These are phyloP conservation scores for Eucriotettix oculatus DNA, from an alignment of 2,888 invertebrate genomes.

Conservation along the genomic window DNA sequence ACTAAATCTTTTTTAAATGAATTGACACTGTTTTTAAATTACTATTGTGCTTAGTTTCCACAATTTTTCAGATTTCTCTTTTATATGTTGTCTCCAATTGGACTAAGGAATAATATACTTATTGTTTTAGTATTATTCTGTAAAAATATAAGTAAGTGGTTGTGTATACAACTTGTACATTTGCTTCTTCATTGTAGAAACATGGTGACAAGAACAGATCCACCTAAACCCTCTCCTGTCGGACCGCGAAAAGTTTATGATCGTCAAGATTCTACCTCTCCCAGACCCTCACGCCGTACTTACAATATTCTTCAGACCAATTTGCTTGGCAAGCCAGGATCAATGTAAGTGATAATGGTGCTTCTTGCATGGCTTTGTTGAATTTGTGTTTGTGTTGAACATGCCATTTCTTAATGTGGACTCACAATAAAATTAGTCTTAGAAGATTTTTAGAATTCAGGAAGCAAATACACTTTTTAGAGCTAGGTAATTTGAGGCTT, in stretches of 20 bases:
- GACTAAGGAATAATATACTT: too few relatives aligned
- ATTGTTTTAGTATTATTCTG: neutral
- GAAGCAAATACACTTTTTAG: too few relatives aligned
- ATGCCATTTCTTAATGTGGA: too few relatives aligned
- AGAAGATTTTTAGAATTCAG: too few relatives aligned
- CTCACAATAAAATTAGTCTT: too few relatives aligned
- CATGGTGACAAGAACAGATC: constrained; percentile 11
- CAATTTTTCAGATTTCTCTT: neutral
- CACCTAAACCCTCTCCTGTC: constrained; percentile 18
- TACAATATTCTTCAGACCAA: constrained; percentile 11
- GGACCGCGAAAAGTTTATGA: constrained; percentile 20
- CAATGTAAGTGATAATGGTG: constrained; percentile 17
- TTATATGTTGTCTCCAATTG: too few relatives aligned
- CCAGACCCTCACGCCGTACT: constrained; percentile 16
- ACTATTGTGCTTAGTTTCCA: constrained; percentile 12
- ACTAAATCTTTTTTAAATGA: neutral
- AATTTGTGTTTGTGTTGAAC: too few relatives aligned
- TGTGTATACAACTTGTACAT: neutral
- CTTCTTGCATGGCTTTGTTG: neutral
- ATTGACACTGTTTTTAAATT: neutral
- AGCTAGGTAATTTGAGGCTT: too few relatives aligned
- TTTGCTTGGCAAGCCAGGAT: constrained; percentile 17
- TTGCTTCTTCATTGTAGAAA: neutral
- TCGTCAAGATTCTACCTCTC: constrained; percentile 19
- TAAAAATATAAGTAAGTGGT: neutral